Evolutionary conservation across 2,797 vertebrate species (phyloP).

Genomic region (Bradypus variegatus): DNA sequence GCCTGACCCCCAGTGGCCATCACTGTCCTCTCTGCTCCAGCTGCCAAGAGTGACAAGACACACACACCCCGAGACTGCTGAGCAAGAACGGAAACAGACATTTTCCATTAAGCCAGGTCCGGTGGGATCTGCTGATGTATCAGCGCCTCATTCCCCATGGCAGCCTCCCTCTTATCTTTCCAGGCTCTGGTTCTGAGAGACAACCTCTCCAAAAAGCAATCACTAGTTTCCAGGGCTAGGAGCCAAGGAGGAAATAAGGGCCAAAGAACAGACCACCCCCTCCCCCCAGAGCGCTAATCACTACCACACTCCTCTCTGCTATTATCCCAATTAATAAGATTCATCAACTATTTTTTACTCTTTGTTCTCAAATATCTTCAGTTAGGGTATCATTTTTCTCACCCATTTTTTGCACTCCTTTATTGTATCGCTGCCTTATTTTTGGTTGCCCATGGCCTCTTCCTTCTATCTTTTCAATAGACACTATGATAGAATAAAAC

Average conservation of each 20-base stretch:
- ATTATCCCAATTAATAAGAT: background rate
- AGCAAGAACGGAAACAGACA: conserved; percentile 63
- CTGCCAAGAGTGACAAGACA: conserved; percentile 63
- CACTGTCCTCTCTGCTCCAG: conserved; percentile 29
- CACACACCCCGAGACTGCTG: conserved; percentile 38
- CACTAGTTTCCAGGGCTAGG: conserved; percentile 38
- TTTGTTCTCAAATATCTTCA: background rate
- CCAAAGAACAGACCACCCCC: background rate
- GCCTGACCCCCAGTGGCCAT: conserved; percentile 18
- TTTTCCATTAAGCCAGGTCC: conserved; percentile 58
- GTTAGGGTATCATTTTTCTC: background rate
- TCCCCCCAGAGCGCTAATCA: conserved; percentile 3
- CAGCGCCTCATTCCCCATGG: conserved; percentile 34
- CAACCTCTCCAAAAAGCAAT: conserved; percentile 52
- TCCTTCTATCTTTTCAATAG: background rate
- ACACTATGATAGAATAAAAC: background rate
- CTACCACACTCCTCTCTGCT: background rate
- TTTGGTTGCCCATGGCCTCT: background rate
- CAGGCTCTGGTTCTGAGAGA: conserved; percentile 45
- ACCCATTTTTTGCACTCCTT: background rate
- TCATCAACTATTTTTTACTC: background rate
- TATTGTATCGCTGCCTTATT: background rate
- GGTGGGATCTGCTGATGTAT: conserved; percentile 50
- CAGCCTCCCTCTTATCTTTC: conserved; percentile 54
- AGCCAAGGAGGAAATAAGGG: conserved; percentile 57